Evolutionary conservation across 2,113 vertebrate genomes (phyloP).

Genomic region (Chamaetylas fuelleborni): DNA sequence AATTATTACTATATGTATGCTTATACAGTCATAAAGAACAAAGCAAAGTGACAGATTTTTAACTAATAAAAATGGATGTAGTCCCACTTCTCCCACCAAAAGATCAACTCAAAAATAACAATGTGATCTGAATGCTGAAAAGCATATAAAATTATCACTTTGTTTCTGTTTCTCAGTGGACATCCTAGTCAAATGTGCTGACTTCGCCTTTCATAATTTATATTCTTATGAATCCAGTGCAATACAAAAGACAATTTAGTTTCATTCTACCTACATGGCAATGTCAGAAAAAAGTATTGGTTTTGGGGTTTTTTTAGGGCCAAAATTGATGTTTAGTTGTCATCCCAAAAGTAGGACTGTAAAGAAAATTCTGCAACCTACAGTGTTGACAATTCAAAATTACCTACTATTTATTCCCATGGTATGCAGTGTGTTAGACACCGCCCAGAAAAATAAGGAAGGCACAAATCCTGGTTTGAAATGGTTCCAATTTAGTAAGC

Average conservation of each 20-base stretch:
- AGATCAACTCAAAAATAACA: neutral
- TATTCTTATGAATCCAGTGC: neutral
- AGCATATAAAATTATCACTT: neutral
- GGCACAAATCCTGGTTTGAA: neutral
- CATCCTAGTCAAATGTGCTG: neutral
- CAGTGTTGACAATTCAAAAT: neutral
- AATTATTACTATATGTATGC: neutral
- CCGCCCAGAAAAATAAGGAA: neutral
- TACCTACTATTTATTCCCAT: neutral
- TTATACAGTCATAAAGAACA: slow-evolving; percentile 15
- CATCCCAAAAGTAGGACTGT: neutral
- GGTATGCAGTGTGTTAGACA: neutral
- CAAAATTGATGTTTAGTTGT: neutral
- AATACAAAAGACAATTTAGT: neutral
- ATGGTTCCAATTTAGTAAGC: neutral
- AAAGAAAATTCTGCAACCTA: neutral
- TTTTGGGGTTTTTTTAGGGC: rapidly evolving
- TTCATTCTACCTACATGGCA: neutral
- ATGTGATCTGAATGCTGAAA: neutral
- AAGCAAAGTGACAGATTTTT: slow-evolving; percentile 16
- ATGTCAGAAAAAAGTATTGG: neutral
- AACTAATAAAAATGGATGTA: slow-evolving; percentile 10
- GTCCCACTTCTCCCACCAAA: neutral
- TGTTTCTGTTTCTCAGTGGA: neutral
- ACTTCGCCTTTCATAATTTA: neutral